Conservation (phyloP, 2,888 invertebrate genomes). For the Prionchulus punctatus region DNA sequence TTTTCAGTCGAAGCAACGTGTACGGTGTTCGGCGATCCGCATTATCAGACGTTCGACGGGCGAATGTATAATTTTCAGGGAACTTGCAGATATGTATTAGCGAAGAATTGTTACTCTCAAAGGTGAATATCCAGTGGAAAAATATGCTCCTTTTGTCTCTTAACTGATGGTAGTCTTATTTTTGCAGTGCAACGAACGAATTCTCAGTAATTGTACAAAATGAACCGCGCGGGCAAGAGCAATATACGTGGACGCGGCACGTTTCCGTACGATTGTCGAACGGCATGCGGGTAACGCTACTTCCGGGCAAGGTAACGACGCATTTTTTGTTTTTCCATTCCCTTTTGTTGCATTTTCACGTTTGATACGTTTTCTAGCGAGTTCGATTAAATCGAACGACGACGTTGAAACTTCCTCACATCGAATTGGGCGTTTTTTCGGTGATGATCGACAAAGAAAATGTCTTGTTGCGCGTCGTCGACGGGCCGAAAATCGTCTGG, state of each 20-base stretch:
- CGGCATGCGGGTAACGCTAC: constrained; percentile 19
- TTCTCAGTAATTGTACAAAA: constrained; percentile 79
- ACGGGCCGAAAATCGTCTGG: constrained; percentile 60
- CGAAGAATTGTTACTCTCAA: constrained; percentile 73
- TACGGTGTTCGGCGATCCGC: constrained; percentile 84
- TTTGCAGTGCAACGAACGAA: not conserved
- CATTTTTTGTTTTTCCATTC: not conserved
- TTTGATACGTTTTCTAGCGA: not conserved
- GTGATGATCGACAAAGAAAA: constrained; percentile 2
- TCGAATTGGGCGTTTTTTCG: constrained; percentile 8
- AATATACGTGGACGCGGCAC: constrained; percentile 78
- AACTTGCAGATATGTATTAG: constrained; percentile 73
- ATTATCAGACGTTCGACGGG: constrained; percentile 80
- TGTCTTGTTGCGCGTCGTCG: not conserved
- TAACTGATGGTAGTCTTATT: not conserved
- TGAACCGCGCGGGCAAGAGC: constrained; percentile 58
- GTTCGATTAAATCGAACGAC: constrained; percentile 3
- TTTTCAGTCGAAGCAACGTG: constrained; percentile 62
- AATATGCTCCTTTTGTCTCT: constrained; percentile 11
- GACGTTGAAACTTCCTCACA: not conserved
- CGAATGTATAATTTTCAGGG: constrained; percentile 79
- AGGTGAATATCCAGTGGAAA: too few relatives aligned
- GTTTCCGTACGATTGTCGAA: constrained; percentile 46
- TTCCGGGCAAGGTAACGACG: constrained; percentile 10
- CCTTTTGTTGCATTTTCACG: not conserved